Base-by-base conservation (phyloP, 2,888 invertebrate species). In the Matsumyia berberina region DNA sequence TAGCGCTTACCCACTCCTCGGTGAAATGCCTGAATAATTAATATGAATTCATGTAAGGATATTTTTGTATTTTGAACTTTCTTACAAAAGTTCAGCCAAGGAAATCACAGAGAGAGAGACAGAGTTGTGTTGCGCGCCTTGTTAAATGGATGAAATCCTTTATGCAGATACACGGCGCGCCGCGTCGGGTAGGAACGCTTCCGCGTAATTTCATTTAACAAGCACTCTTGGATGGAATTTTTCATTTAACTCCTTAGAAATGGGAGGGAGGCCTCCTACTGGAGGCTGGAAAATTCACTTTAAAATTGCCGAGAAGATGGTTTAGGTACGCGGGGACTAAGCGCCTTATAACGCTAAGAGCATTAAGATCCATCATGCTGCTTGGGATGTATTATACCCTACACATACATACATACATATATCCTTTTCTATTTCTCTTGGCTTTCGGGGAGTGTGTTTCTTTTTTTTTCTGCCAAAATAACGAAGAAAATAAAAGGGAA, bases 201-300 rank as follows among this genome's bases (percentile, higher is more conserved):
- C 73, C 79, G 57, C 79, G 64, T 69, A 85, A 85, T 85, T 85
- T 85, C 70, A 80, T 80, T 44, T 69, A 70, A 80, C 42, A 80
- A 79, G 69, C 62, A 74, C 58, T 74, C 53, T 67, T 53, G 44
- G 29, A 49, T 66, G 55, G 62, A 60, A 55, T 58, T 66, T 44
- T 67, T 35, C 57, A 58, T 60, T 37, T 53, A 19, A n/a, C 35
- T 5, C 17, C 9, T 31, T 17, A 46, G 46, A n/a, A 31, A 37
- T 17, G 8, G 29, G 58, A 29, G 9, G 6, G 42, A 7, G n/a
- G 57, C 12, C 19, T 19, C 0, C 6, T 3, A 12, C 15, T 24
- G 24, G 31, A 31, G 51, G 46, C 39, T 39, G 46, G 33, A 39
- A 81, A 81, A 80, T 76, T 69, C 57, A 76, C 60, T 74, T 69